These are phyloP conservation scores for Allolobophora icterica DNA, from an alignment of 2,888 invertebrate genomes.

Conservation along the genomic window DNA sequence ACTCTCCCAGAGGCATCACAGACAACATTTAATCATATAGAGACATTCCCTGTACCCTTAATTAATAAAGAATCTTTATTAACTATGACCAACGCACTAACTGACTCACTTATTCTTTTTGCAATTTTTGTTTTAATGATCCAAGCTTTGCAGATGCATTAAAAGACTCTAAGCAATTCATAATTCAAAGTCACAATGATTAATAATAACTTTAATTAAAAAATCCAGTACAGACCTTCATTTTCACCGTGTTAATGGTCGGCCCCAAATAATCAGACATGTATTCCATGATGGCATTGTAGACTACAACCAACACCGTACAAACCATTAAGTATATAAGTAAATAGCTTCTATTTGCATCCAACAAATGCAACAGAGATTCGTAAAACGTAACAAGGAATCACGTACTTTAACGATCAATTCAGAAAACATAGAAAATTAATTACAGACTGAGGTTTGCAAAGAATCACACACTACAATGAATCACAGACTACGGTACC, in stretches of 20 bases:
- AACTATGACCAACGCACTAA: too few species aligned
- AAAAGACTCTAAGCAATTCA: too few species aligned
- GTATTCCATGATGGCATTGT: slow-evolving; percentile 19
- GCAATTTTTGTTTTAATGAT: too few species aligned
- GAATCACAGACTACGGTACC: background rate
- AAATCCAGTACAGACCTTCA: background rate
- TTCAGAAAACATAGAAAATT: background rate
- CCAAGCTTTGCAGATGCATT: too few species aligned
- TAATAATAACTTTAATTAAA: background rate
- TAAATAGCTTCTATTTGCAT: background rate
- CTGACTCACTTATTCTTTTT: too few species aligned
- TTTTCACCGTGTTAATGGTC: background rate
- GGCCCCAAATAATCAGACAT: background rate
- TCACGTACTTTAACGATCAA: background rate
- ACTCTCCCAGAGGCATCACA: too few species aligned
- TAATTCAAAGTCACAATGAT: background rate
- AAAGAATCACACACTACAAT: background rate
- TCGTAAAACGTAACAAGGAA: background rate
- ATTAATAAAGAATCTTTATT: too few species aligned
- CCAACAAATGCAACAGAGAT: too few species aligned
- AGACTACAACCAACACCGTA: background rate
- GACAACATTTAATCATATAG: too few species aligned
- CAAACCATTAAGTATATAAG: background rate
- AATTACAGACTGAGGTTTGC: background rate
- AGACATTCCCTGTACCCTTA: too few species aligned